A percentile compares a stretch with the other conserved stretches of the same genome.
phyloP scores from a whole-genome alignment of 1,140 invertebrate genomes.

The Zaprionus lachaisei region DNA sequence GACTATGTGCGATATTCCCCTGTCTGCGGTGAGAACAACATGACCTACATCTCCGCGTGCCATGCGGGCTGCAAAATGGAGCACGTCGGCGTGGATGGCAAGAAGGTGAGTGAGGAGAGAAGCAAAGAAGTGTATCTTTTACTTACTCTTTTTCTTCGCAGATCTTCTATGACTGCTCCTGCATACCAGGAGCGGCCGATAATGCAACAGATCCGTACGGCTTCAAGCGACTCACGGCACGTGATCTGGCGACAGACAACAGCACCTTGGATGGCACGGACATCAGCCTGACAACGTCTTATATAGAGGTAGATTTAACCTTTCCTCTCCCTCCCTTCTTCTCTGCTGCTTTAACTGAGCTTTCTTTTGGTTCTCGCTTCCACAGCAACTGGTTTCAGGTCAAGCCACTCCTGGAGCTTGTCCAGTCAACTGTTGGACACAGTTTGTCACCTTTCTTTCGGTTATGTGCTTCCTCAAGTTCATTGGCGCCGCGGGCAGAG shows the following conservation, averaged over 20 bases:
- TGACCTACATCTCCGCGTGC: slow-evolving; percentile 89
- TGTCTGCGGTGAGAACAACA: slow-evolving; percentile 87
- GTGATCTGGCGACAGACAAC: slow-evolving; percentile 54
- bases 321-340: neutral
- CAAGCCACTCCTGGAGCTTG: slow-evolving; percentile 87
- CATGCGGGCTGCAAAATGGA: slow-evolving; percentile 88
- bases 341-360: neutral
- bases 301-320: slow-evolving; percentile 47
- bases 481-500: slow-evolving; percentile 88
- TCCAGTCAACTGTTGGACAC: slow-evolving; percentile 87
- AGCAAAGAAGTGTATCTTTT: neutral
- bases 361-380: neutral
- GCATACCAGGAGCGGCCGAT: slow-evolving; percentile 75
- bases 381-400: slow-evolving; percentile 73
- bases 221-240: slow-evolving; percentile 63
- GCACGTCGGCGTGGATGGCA: slow-evolving; percentile 72
- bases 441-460: slow-evolving; percentile 88
- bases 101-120: slow-evolving; percentile 70
- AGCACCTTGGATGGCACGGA: slow-evolving; percentile 22
- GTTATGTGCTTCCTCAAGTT: slow-evolving; percentile 89
- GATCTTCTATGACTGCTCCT: slow-evolving; percentile 87
- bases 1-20: slow-evolving; percentile 89
- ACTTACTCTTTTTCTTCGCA: slow-evolving; percentile 36
- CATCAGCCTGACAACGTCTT: neutral
- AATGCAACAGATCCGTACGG: slow-evolving; percentile 32